Evolutionary conservation across 1,140 invertebrate species (phyloP).

Genomic region (Sminthurinus signatus): DNA sequence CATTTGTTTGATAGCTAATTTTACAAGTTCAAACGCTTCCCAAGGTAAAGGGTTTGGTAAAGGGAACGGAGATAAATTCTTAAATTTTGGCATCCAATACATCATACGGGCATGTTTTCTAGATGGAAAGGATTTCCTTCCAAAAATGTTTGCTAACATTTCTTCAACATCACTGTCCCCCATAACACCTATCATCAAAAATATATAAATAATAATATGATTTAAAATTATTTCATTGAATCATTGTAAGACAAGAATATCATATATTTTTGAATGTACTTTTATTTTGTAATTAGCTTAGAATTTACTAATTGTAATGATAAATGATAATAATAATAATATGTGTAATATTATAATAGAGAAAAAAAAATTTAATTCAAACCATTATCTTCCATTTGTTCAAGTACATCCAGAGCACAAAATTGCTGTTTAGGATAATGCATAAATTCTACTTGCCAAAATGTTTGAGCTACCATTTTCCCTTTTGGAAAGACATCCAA

Average conservation of each 20-base stretch:
- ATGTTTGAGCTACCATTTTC: slow-evolving; percentile 71
- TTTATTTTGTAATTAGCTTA: no score
- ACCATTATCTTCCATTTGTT: slow-evolving; percentile 87
- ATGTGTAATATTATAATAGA: no score
- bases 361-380: slow-evolving; percentile 38
- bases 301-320: no score
- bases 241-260: no score
- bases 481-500: slow-evolving; percentile 89
- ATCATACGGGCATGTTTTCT: slow-evolving; percentile 84
- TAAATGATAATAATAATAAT: no score
- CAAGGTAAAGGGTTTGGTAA: slow-evolving; percentile 66
- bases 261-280: no score
- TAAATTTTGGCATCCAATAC: slow-evolving; percentile 99
- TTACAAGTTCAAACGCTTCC: slow-evolving; percentile 72
- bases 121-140: slow-evolving; percentile 64
- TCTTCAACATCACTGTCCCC: slow-evolving; percentile 81
- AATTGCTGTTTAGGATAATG: slow-evolving; percentile 93
- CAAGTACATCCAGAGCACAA: slow-evolving; percentile 75
- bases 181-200: slow-evolving; percentile 76
- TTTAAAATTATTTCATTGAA: neutral
- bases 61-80: slow-evolving; percentile 81
- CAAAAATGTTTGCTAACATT: slow-evolving; percentile 78
- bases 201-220: slow-evolving; percentile 13
- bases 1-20: slow-evolving; percentile 77
- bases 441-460: slow-evolving; percentile 77